Evolutionary conservation across 2,888 invertebrate genomes (phyloP).

Genomic region (Subacronicta megacephala): DNA sequence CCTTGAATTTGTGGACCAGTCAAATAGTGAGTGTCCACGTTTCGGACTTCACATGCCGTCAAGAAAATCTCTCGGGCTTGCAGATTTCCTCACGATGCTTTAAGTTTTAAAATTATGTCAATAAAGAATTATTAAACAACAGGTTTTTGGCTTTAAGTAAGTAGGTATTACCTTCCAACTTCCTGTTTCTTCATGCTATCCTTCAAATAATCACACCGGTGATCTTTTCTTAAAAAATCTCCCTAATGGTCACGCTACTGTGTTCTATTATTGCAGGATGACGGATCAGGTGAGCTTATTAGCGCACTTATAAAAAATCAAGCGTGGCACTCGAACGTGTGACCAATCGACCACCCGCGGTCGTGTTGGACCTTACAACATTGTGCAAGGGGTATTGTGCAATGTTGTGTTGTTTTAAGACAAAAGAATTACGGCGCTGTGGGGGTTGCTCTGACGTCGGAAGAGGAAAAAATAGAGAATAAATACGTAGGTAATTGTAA

Average conservation of each 20-base stretch:
- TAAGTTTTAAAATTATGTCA: too few species aligned
- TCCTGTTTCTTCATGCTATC: neutral
- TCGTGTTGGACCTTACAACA: conserved; percentile 20
- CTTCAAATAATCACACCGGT: neutral
- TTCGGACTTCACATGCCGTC: too few species aligned
- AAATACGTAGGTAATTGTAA: conserved; percentile 3
- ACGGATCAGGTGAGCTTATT: conserved; percentile 30
- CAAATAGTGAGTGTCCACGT: too few species aligned
- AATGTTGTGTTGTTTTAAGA: conserved; percentile 27
- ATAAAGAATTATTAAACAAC: too few species aligned
- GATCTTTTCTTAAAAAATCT: neutral
- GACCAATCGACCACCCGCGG: conserved; percentile 51
- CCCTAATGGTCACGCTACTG: conserved; percentile 31
- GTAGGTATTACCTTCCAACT: too few species aligned
- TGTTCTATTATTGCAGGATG: conserved; percentile 12
- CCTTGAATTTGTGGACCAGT: too few species aligned
- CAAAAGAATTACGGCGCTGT: conserved; percentile 19
- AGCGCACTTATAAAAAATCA: conserved; percentile 11
- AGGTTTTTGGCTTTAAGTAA: too few species aligned
- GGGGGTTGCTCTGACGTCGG: conserved; percentile 11
- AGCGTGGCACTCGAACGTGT: conserved; percentile 36
- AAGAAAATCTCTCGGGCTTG: too few species aligned
- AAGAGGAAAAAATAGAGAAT: conserved; percentile 1
- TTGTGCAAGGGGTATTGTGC: conserved; percentile 31
- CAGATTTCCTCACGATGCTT: too few species aligned